Base-by-base conservation (phyloP, 2,888 invertebrate genomes). In the Helleia helle region DNA sequence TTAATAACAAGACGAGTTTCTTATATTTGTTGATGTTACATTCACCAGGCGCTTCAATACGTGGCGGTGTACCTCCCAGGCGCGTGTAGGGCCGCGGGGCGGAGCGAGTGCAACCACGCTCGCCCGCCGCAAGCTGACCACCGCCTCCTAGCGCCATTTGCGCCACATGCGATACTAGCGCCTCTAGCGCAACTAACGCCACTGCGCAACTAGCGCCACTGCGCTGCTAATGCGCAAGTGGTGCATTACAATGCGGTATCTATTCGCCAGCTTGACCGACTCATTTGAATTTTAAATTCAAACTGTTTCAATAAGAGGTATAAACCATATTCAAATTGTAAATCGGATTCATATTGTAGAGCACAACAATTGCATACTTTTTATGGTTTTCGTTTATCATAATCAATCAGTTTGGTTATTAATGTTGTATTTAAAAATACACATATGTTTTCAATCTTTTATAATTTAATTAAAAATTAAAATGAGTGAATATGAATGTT, bases 51-150 rank as follows among this genome's bases (percentile, higher is more conserved):
- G 18, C 34, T 17, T 34, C 39, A 36, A 49, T 51, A 30, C 36
- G 59, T 53, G 47, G 56, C 29, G 56, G 52, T 43, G 55, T 61
- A 50, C 55, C 43, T 22, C 61, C 64, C 46, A 74, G 77, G 49
- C 71, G 77, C 37, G 62, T 73, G 56, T 77, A 77, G 79, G 56
- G 68, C 36, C 46, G 56, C 61, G 62, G 64, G 62, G 70, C 74
- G 76, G 70, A 67, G 65, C 50, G 41, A 46, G 50, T 45, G 41
- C 38, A 42, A 29, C 42, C 42, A 30, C 47, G 39, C 40, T 44
- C 46, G 40, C 41, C 51, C 49, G 54, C 49, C 44, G 52, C 47
- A 50, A 43, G 41, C 46, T 46, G 47, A 49, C 49, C 46, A 26
- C 46, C 46, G 40, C 44, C 51, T 48, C 49, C 49, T 49, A 46